Percentiles rank a stretch among this genome's conserved stretches.
These are phyloP conservation scores for Oriolus oriolus DNA, from an alignment of 2,113 vertebrate genomes.

Conservation along the genomic window DNA sequence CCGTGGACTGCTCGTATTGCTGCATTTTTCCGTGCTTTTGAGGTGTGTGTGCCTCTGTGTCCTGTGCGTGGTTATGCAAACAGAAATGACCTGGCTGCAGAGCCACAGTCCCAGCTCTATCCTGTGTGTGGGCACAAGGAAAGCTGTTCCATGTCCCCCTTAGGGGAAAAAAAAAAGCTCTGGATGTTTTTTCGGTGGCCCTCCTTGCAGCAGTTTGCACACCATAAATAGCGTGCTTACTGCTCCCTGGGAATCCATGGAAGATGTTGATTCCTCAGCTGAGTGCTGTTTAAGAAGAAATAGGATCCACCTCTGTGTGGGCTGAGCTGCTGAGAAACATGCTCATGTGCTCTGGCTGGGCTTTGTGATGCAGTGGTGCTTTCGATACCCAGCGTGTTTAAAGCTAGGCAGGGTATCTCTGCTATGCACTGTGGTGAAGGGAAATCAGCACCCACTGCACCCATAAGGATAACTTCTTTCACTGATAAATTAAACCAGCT, in stretches of 20 bases:
- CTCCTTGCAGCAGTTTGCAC: not conserved
- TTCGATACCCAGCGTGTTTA: not conserved
- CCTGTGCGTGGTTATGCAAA: rapidly evolving
- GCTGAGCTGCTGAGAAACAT: not conserved
- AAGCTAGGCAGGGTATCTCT: not conserved
- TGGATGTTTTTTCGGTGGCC: not conserved
- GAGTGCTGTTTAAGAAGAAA: not conserved
- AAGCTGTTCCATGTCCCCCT: not conserved
- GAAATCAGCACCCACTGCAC: not conserved
- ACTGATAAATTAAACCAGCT: not conserved
- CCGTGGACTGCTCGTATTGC: rapidly evolving
- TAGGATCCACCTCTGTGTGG: not conserved
- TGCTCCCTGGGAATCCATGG: not conserved
- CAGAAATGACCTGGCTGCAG: not conserved
- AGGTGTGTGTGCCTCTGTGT: not conserved
- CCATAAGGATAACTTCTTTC: not conserved
- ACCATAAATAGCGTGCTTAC: not conserved
- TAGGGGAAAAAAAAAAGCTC: not conserved
- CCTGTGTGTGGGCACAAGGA: rapidly evolving
- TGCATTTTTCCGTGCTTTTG: not conserved
- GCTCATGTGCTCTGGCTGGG: not conserved
- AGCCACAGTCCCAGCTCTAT: not conserved
- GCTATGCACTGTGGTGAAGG: not conserved
- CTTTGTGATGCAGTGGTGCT: not conserved
- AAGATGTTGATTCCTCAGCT: not conserved